Percentiles rank a stretch among this genome's conserved stretches.
Conservation (phyloP, 2,888 invertebrate genomes). For the Acanthococcus lagerstroemiae region DNA sequence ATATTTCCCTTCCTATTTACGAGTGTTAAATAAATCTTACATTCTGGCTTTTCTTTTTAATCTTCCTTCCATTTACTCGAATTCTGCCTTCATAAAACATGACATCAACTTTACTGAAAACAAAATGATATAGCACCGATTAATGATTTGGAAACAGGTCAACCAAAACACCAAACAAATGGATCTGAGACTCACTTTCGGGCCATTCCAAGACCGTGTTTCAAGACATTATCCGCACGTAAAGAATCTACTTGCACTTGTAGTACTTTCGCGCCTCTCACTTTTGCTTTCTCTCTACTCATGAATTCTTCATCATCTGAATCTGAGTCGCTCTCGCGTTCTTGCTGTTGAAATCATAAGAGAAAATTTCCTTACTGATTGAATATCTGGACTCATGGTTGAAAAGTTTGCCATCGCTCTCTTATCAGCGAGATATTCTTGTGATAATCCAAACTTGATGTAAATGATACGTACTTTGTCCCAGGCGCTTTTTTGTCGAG, state of each 20-base stretch:
- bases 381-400: no score
- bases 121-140: conserved; percentile 26
- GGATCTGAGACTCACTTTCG: conserved; percentile 51
- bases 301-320: conserved; percentile 51
- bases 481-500: not conserved
- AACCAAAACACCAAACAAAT: not conserved
- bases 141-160: conserved; percentile 20
- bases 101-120: conserved; percentile 62
- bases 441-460: no score
- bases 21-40: no score
- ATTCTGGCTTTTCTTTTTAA: conserved; percentile 60
- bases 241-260: conserved; percentile 55
- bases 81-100: conserved; percentile 72
- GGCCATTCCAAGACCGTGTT: conserved; percentile 57
- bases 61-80: conserved; percentile 64
- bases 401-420: no score
- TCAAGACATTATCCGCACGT: conserved; percentile 59
- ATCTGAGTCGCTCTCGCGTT: conserved; percentile 41
- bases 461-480: no score
- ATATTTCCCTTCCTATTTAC: no score
- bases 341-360: no score
- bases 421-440: no score
- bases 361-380: no score
- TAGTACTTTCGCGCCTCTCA: conserved; percentile 42
- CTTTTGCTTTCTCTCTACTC: conserved; percentile 41